Percentiles rank a stretch among this genome's conserved stretches.
Conservation (phyloP, 92 coral and sea anemone species). For the Porites divaricata region DNA sequence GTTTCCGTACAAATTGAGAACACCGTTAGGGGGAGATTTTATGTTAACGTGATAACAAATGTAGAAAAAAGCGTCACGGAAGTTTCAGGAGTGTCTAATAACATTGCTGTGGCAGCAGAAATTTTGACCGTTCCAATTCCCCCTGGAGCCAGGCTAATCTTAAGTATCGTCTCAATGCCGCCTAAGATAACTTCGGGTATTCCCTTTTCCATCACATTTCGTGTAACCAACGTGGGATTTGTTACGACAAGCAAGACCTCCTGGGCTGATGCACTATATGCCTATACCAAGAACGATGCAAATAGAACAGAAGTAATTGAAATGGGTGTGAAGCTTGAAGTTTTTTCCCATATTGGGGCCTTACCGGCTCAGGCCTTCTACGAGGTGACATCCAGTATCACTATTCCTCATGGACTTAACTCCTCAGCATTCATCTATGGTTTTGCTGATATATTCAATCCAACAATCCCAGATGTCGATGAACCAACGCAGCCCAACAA, state of each 20-base stretch:
- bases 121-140: conserved; percentile 28
- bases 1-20: conserved; percentile 50
- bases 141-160: conserved; percentile 44
- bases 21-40: conserved; percentile 56
- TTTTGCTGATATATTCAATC: conserved; percentile 62
- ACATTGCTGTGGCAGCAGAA: conserved; percentile 33
- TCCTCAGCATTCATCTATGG: conserved; percentile 55
- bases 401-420: conserved; percentile 36
- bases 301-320: conserved; percentile 41
- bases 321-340: conserved; percentile 59
- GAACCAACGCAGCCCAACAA: neutral
- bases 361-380: conserved; percentile 50
- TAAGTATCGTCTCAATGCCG: conserved; percentile 47
- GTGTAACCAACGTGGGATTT: conserved; percentile 57
- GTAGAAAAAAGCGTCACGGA: conserved; percentile 41
- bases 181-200: conserved; percentile 55
- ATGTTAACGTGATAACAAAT: conserved; percentile 62
- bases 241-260: conserved; percentile 48
- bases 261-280: conserved; percentile 75
- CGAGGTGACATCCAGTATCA: conserved; percentile 28
- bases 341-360: conserved; percentile 61
- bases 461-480: conserved; percentile 9
- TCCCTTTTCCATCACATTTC: conserved; percentile 46
- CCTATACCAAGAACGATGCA: conserved; percentile 37
- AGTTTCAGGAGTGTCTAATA: conserved; percentile 35